Evolutionary conservation across 53 echinoderm and acorn worm species (phyloP), one percentile per base, ranked within the genome.

Genomic region (Henricia sp.): DNA sequence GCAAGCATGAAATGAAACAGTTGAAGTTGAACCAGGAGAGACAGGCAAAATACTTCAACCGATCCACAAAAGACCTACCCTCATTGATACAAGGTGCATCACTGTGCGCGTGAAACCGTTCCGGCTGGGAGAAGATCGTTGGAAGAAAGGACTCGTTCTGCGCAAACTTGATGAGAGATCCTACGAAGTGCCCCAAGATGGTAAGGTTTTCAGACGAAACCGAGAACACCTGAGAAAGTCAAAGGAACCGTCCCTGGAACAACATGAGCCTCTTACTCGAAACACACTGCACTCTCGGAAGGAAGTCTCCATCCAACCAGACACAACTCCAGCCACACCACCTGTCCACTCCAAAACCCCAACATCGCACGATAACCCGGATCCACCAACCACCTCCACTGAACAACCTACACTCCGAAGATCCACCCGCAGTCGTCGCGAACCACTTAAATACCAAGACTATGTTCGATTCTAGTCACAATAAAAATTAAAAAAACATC

Each of bases 11-110:
- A 9, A 83, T 50, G 67, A 68, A 50, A 52, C 67, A 83, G 52
- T 40, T 67, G 6, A n/a, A 59, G 33, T 40, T n/a, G 33, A 83
- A 50, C 39, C 87, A 83, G 39, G 37, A 65, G 12, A 62, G 19
- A 53, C 90, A 91, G 66, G 40, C 78, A 27, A 40, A 56, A 37
- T 64, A 86, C 68, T 83, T 80, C 82, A 80, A 91, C 68, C 33
- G 25, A 57, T 9, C 34, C n/a, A 68, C 91, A 26, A 70, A 68
- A 28, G 82, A 71, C 34, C 40, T 86, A 30, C 50, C 50, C n/a
- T 38, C 74, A 9, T 52, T 87, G 60, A 83, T 74, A 59, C 16
- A 70, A 33, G 71, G 88, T 26, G 85, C n/a, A n/a, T 85, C 26
- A 20, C 62, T 1, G 88, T 92, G 4, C 77, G 88, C 2, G 59